These are phyloP conservation scores for Oligia fasciuncula DNA, from an alignment of 2,888 invertebrate genomes.

Conservation along the genomic window DNA sequence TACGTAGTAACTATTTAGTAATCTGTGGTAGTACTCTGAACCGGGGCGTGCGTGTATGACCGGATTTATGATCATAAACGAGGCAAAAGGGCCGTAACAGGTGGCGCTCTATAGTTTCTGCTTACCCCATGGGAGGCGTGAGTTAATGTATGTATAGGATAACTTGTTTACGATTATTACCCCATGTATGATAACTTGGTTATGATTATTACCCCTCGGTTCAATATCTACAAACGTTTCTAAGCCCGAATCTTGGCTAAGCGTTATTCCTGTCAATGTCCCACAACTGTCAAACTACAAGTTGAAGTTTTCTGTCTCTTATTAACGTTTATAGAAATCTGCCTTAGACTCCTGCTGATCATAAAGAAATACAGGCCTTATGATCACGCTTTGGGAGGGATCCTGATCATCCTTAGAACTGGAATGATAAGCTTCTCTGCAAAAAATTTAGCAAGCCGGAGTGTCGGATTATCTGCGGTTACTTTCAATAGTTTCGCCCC, in stretches of 20 bases:
- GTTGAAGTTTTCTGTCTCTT: not conserved
- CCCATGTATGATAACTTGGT: not conserved
- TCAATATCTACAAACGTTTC: not conserved
- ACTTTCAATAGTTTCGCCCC: constrained; percentile 3
- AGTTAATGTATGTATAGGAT: no score
- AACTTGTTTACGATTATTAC: no score
- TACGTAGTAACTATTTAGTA: no score
- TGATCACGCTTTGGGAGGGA: not conserved
- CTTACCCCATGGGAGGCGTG: no score
- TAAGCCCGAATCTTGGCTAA: not conserved
- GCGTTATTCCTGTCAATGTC: not conserved
- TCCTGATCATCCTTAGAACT: not conserved
- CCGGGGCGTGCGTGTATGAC: no score
- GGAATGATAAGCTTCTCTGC: not conserved
- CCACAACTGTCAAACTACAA: not conserved
- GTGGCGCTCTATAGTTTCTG: no score
- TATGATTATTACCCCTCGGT: not conserved
- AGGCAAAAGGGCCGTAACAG: no score
- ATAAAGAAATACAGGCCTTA: not conserved
- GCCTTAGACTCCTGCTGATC: no score
- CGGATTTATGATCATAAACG: no score
- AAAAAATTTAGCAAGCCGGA: constrained; percentile 10
- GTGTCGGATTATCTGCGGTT: constrained; percentile 19
- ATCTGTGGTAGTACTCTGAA: no score
- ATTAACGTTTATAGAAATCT: not conserved